A percentile compares a stretch with the other conserved stretches of the same genome.
These are phyloP conservation scores for Anoplolepis gracilipes DNA, from an alignment of 1,140 invertebrate species.

Conservation along the genomic window DNA sequence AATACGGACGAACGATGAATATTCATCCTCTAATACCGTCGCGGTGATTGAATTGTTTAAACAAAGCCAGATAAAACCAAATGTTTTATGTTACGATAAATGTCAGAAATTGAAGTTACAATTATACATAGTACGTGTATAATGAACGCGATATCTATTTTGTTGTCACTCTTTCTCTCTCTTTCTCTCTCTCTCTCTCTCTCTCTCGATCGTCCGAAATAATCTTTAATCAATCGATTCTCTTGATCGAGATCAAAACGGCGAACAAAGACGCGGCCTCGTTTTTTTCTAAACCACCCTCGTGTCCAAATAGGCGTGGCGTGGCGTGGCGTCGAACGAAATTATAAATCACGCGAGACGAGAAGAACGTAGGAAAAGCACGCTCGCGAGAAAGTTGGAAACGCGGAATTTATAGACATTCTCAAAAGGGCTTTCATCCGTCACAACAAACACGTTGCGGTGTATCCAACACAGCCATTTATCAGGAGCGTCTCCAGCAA, in stretches of 20 bases:
- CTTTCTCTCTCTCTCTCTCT: too few species aligned
- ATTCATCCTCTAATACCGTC: conserved; percentile 26
- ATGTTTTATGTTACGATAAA: not conserved
- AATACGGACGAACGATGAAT: conserved; percentile 51
- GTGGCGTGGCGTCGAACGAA: conserved; percentile 52
- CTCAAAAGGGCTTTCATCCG: conserved; percentile 73
- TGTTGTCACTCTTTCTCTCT: not conserved
- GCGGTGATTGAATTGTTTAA: conserved; percentile 38
- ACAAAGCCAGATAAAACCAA: conserved; percentile 11
- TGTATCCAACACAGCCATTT: conserved; percentile 62
- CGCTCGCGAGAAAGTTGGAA: conserved; percentile 60
- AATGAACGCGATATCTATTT: not conserved
- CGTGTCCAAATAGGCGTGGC: conserved; percentile 52
- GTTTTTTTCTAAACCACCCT: not conserved
- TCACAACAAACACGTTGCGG: conserved; percentile 76
- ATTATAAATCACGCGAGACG: conserved; percentile 63
- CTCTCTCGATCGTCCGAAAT: not conserved
- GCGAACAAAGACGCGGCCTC: conserved; percentile 28
- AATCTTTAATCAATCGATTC: not conserved
- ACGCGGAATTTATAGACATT: conserved; percentile 72
- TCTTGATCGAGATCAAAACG: not conserved
- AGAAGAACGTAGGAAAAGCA: not conserved
- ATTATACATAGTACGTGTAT: not conserved
- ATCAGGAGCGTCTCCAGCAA: conserved; percentile 51
- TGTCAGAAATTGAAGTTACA: not conserved